These are phyloP conservation scores for Thalassarche chlororhynchos DNA, from an alignment of 2,113 vertebrate species.

Conservation along the genomic window DNA sequence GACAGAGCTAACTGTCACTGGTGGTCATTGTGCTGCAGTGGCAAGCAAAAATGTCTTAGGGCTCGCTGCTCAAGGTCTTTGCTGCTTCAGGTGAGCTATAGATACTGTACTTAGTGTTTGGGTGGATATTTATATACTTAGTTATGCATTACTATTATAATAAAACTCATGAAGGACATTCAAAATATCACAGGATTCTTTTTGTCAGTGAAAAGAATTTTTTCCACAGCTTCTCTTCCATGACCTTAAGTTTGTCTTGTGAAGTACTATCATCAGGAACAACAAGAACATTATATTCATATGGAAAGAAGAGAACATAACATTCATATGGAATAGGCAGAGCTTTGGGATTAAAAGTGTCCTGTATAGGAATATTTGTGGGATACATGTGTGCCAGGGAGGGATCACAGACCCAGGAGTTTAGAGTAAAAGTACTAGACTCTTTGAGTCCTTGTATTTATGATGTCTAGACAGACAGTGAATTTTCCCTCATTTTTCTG, in stretches of 20 bases:
- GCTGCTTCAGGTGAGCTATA: neutral
- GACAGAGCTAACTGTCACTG: neutral
- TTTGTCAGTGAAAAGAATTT: neutral
- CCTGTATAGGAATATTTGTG: neutral
- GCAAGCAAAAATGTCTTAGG: neutral
- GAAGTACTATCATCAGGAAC: neutral
- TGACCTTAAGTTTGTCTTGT: neutral
- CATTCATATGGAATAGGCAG: neutral
- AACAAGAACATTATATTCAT: neutral
- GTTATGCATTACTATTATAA: neutral
- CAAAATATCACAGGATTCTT: neutral
- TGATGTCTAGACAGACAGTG: neutral
- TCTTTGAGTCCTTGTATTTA: neutral
- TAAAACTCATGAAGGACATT: neutral
- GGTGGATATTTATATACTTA: neutral
- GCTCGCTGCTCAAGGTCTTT: neutral
- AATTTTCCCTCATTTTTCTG: neutral
- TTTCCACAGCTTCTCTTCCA: neutral
- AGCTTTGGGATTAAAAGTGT: neutral
- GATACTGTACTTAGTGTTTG: neutral
- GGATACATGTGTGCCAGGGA: neutral
- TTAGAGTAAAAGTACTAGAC: neutral
- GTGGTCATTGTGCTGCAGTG: accelerated
- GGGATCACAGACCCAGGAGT: neutral
- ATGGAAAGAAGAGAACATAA: neutral